Conservation (phyloP, 2,113 vertebrate species). For the Chionis minor region DNA sequence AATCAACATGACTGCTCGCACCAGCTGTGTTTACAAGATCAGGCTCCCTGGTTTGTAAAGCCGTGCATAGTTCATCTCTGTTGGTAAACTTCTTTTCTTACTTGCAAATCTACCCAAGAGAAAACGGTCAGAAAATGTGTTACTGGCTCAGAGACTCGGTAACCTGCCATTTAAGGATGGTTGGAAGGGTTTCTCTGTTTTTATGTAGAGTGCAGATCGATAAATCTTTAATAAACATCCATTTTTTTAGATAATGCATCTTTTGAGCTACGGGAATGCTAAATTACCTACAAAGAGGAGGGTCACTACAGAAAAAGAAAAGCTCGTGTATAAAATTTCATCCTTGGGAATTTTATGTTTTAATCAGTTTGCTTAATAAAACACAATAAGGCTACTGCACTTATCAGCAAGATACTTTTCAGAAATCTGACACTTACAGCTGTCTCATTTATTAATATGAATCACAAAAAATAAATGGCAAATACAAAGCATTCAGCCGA, state of each 20-base stretch:
- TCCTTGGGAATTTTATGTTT: constrained; percentile 47
- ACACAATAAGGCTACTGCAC: constrained; percentile 71
- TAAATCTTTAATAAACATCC: constrained; percentile 56
- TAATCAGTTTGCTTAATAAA: constrained; percentile 85
- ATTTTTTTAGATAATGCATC: neutral
- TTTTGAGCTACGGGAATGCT: constrained; percentile 8
- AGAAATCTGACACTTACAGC: constrained; percentile 80
- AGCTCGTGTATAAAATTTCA: constrained; percentile 36
- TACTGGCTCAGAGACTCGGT: neutral
- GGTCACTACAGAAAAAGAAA: neutral
- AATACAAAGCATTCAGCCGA: constrained; percentile 54
- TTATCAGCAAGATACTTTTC: constrained; percentile 79
- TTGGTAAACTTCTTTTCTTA: neutral
- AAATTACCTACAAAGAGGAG: constrained; percentile 2
- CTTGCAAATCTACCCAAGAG: neutral
- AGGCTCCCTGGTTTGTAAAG: neutral
- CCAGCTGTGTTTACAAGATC: neutral
- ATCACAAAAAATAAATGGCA: constrained; percentile 66
- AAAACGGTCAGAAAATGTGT: neutral
- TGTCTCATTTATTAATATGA: constrained; percentile 75
- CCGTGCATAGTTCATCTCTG: neutral
- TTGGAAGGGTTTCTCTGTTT: constrained; percentile 22
- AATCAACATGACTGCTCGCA: neutral
- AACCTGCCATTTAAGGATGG: neutral
- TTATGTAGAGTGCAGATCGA: neutral